A percentile compares a stretch with the other conserved stretches of the same genome.
Evolutionary conservation across 2,797 vertebrate genomes (phyloP).

Genomic region (Ptychobarbus kaznakovi): DNA sequence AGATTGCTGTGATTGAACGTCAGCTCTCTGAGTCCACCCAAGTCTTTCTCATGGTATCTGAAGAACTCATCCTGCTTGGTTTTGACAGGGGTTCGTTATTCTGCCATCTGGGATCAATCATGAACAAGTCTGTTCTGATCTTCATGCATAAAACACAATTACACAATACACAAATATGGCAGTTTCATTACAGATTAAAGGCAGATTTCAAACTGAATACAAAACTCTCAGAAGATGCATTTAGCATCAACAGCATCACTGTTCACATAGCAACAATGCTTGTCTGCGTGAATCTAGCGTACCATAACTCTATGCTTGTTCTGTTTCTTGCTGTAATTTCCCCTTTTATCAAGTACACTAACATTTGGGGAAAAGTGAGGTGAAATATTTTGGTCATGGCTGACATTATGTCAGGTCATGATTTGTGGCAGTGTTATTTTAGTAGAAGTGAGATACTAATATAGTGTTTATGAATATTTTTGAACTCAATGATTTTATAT

Average conservation of each 20-base stretch:
- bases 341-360: not conserved
- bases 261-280: conserved; percentile 33
- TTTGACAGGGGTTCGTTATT: not conserved
- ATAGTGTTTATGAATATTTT: not conserved
- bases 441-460: not conserved
- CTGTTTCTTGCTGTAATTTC: not conserved
- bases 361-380: not conserved
- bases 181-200: not conserved
- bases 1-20: not conserved
- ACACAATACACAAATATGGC: not conserved
- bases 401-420: not conserved
- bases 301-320: not conserved
- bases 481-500: not conserved
- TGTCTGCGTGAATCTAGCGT: not conserved
- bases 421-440: not conserved
- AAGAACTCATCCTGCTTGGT: not conserved
- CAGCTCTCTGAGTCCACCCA: not conserved
- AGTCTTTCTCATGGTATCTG: not conserved
- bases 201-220: not conserved
- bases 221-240: not conserved
- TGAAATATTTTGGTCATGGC: not conserved
- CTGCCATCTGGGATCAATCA: not conserved
- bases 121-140: not conserved
- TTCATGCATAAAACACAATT: not conserved
- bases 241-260: conserved; percentile 32